Evolutionary conservation across 2,888 invertebrate genomes (phyloP).

Genomic region (Chymomyza caudatula): DNA sequence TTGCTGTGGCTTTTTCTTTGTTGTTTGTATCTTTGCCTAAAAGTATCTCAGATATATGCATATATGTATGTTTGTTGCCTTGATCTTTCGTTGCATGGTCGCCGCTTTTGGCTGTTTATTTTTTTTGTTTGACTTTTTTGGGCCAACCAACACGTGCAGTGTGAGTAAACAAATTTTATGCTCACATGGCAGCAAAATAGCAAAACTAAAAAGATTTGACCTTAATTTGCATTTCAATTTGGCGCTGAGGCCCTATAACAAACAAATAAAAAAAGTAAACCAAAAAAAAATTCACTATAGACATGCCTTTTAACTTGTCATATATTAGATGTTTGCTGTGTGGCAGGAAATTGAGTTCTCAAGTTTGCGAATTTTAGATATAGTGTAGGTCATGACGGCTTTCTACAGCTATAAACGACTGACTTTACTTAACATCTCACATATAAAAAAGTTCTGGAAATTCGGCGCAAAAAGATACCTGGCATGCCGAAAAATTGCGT

Average conservation of each 20-base stretch:
- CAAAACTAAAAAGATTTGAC: neutral
- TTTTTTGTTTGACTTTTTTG: too few relatives aligned
- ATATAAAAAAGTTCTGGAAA: too few relatives aligned
- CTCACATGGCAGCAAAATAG: neutral
- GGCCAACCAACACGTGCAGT: neutral
- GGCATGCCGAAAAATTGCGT: too few relatives aligned
- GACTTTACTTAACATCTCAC: too few relatives aligned
- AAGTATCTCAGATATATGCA: neutral
- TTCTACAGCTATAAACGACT: neutral
- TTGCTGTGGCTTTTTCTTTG: neutral
- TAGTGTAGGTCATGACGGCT: neutral
- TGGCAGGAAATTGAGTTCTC: neutral
- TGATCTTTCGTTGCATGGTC: neutral
- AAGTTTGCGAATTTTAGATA: neutral
- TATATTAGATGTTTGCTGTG: neutral
- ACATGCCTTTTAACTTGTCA: neutral
- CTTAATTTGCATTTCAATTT: conserved; percentile 3
- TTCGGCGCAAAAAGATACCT: too few relatives aligned
- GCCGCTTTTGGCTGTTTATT: too few relatives aligned
- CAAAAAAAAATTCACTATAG: neutral
- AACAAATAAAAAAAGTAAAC: neutral
- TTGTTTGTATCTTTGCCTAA: neutral
- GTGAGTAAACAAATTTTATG: neutral
- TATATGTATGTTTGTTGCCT: neutral
- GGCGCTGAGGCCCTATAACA: neutral